Percentiles rank a stretch among this genome's conserved stretches.
Conservation (phyloP, 2,797 vertebrate species). For the Myotis vivesi region DNA sequence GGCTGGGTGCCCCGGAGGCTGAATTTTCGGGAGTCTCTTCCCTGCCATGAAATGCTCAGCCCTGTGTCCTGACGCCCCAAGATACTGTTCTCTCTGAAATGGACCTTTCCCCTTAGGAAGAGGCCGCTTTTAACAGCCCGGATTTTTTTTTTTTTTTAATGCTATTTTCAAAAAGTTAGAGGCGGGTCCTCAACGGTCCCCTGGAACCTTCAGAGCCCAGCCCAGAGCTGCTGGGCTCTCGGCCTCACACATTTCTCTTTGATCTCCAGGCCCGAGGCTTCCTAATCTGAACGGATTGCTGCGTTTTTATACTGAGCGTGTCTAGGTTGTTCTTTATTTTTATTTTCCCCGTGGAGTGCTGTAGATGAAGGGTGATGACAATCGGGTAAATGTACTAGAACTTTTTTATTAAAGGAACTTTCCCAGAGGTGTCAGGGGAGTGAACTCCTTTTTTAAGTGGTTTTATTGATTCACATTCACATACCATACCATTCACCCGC, state of each 20-base stretch:
- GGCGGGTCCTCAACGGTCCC: background rate
- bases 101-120: conserved; percentile 25
- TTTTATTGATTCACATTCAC: background rate
- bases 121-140: background rate
- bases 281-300: background rate
- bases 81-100: background rate
- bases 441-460: background rate
- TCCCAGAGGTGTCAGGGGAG: conserved; percentile 50
- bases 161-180: conserved; percentile 20
- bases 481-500: too few relatives aligned
- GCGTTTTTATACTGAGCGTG: conserved; percentile 46
- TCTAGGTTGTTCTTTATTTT: conserved; percentile 52
- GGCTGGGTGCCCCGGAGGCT: background rate
- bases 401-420: conserved; percentile 80
- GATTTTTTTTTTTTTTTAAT: background rate
- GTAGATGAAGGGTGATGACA: conserved; percentile 69
- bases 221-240: background rate
- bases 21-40: background rate
- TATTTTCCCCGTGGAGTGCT: conserved; percentile 6
- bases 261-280: background rate
- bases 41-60: background rate
- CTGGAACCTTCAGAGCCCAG: background rate
- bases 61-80: too few relatives aligned
- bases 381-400: conserved; percentile 66
- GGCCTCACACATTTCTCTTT: background rate